phyloP scores from a whole-genome alignment of 2,888 invertebrate genomes.

The Ochropleura plecta region DNA sequence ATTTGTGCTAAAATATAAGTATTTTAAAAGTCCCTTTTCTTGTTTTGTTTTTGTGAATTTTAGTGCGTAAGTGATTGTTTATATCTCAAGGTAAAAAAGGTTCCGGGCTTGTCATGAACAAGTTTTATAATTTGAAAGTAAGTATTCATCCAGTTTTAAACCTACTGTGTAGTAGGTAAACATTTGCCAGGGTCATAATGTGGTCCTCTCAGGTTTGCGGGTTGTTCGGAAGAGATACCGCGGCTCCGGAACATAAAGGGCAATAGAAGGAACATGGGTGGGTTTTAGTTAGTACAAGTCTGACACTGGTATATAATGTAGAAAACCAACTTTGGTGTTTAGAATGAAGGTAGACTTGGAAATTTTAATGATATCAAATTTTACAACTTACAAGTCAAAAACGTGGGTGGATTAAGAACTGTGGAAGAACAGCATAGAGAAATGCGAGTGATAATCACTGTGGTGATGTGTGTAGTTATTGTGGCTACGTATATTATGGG shows the following conservation, averaged over 20 bases:
- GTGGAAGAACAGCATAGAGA: background rate
- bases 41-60: constrained; percentile 20
- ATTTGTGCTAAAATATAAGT: constrained; percentile 14
- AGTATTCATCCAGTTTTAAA: constrained; percentile 7
- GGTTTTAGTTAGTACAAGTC: no score
- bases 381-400: background rate
- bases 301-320: no score
- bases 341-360: background rate
- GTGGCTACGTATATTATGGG: no score
- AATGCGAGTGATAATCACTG: background rate
- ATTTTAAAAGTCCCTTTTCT: background rate
- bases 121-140: constrained; percentile 28
- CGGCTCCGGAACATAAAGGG: no score
- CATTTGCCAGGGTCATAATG: constrained; percentile 10
- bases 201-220: no score
- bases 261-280: no score
- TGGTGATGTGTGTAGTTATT: no score
- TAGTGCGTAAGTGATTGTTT: constrained; percentile 27
- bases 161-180: background rate
- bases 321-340: background rate
- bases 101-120: constrained; percentile 7
- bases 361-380: background rate
- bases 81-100: constrained; percentile 21
- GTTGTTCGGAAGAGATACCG: no score
- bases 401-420: no score